Evolutionary conservation across 2,888 invertebrate genomes (phyloP).

Genomic region (Tanypteryx hageni): DNA sequence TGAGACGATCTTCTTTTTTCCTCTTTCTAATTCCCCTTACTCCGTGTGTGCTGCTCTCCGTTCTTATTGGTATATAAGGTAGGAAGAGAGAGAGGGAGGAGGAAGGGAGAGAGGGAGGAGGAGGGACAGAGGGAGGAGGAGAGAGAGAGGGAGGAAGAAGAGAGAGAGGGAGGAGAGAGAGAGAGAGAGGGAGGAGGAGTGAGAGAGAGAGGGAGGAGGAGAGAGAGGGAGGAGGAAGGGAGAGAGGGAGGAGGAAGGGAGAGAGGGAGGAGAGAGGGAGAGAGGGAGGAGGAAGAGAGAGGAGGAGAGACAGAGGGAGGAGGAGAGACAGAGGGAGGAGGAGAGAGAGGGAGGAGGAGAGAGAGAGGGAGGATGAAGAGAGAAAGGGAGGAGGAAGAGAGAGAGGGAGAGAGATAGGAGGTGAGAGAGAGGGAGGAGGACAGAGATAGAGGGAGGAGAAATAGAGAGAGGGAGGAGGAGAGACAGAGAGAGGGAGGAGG

Average conservation of each 20-base stretch:
- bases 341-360: not conserved
- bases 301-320: not conserved
- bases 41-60: not conserved
- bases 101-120: conserved; percentile 1
- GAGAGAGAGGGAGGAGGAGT: not conserved
- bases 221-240: not conserved
- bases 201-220: not conserved
- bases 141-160: not conserved
- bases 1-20: no score
- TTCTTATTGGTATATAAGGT: not conserved
- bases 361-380: conserved; percentile 17
- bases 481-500: conserved; percentile 19
- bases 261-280: not conserved
- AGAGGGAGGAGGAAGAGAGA: not conserved
- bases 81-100: conserved; percentile 13
- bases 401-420: not conserved
- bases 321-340: not conserved
- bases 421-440: not conserved
- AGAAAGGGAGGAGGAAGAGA: conserved; percentile 12
- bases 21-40: not conserved
- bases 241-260: not conserved
- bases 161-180: not conserved
- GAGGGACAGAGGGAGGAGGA: not conserved
- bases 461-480: conserved; percentile 31
- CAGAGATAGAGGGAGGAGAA: conserved; percentile 16